Evolutionary conservation across 2,888 invertebrate genomes (phyloP).

Genomic region (Lycophotia porphyrea): DNA sequence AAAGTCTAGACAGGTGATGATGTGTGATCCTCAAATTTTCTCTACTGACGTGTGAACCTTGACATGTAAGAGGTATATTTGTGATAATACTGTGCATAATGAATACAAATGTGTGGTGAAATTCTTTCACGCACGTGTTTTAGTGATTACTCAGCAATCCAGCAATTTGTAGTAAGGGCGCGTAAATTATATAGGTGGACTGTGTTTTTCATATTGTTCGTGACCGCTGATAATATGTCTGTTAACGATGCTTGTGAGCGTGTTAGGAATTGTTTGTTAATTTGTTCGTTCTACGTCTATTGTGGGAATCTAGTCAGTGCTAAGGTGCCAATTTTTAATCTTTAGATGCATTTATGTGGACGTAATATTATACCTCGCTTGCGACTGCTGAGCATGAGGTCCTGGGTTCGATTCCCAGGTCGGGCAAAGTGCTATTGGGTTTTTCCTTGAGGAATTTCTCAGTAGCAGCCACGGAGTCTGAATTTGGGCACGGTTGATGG

Average conservation of each 20-base stretch:
- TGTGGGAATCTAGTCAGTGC: neutral
- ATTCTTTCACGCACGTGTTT: slow-evolving; percentile 39
- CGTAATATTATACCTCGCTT: neutral
- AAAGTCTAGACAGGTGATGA: too few species aligned
- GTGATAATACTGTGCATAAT: slow-evolving; percentile 25
- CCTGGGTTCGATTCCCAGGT: too few species aligned
- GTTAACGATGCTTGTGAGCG: neutral
- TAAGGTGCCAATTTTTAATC: neutral
- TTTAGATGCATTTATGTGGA: neutral
- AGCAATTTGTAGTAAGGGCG: slow-evolving; percentile 19
- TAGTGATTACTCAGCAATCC: slow-evolving; percentile 1
- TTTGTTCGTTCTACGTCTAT: neutral
- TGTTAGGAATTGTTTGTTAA: neutral
- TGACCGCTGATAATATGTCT: slow-evolving; percentile 1
- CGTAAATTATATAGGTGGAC: neutral
- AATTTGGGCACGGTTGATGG: too few species aligned
- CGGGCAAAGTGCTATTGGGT: too few species aligned
- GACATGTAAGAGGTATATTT: slow-evolving; percentile 17
- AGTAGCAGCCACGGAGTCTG: too few species aligned
- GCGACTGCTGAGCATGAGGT: too few species aligned
- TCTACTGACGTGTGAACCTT: neutral
- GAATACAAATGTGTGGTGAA: slow-evolving; percentile 31
- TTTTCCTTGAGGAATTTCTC: too few species aligned
- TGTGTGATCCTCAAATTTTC: neutral
- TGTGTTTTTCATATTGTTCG: slow-evolving; percentile 2